These are phyloP conservation scores for Platysteira castanea DNA, from an alignment of 2,113 vertebrate genomes.

Conservation along the genomic window DNA sequence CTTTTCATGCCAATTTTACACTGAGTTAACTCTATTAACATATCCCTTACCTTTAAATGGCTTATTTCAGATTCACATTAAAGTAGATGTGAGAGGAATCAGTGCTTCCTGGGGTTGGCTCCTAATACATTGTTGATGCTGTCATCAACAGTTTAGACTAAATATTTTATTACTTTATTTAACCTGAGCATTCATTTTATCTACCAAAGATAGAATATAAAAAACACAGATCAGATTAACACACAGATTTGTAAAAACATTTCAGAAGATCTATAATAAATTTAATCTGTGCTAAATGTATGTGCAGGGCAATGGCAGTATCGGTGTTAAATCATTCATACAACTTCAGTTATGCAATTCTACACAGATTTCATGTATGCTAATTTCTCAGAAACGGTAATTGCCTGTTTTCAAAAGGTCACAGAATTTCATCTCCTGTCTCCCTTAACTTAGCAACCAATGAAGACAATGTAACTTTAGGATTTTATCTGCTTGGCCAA, in stretches of 20 bases:
- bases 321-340: background rate
- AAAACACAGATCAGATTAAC: background rate
- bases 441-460: background rate
- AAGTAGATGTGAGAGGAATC: background rate
- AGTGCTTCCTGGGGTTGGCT: background rate
- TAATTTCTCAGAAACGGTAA: background rate
- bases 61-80: background rate
- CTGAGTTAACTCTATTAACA: slow-evolving; percentile 7
- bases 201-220: background rate
- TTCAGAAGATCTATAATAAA: background rate
- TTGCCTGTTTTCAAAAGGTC: background rate
- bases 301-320: background rate
- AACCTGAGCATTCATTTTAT: background rate
- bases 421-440: background rate
- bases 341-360: background rate
- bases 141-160: background rate
- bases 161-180: background rate
- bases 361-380: background rate
- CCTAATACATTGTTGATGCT: background rate
- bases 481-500: background rate
- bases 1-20: background rate
- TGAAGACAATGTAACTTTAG: background rate
- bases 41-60: background rate
- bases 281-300: background rate
- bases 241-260: background rate